A percentile compares a stretch with the other conserved stretches of the same genome.
Evolutionary conservation across 2,888 invertebrate genomes (phyloP).

Genomic region (Heliconius cydno): DNA sequence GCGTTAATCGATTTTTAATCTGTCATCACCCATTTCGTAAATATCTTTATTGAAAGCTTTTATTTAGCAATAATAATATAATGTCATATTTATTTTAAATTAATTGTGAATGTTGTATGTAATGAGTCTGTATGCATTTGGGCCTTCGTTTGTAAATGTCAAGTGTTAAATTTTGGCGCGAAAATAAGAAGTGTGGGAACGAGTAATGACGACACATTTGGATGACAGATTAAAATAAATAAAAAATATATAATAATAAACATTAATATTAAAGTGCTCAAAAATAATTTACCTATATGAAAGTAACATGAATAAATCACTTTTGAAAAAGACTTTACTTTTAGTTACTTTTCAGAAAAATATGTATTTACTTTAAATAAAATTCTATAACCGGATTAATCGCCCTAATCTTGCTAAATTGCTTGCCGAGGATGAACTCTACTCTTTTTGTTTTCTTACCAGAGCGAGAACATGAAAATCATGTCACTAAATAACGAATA

Average conservation of each 20-base stretch:
- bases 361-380: neutral
- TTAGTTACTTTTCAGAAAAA: neutral
- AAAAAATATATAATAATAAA: neutral
- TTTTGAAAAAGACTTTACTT: neutral
- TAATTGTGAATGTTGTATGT: slow-evolving; percentile 5
- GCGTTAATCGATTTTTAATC: neutral
- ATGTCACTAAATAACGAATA: too few species aligned
- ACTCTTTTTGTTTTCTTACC: neutral
- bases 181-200: neutral
- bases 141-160: slow-evolving; percentile 20
- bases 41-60: too few species aligned
- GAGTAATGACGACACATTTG: neutral
- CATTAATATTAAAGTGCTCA: neutral
- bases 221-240: slow-evolving; percentile 5
- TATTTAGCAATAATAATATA: neutral
- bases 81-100: neutral
- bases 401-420: neutral
- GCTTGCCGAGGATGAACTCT: neutral
- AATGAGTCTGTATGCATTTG: slow-evolving; percentile 2
- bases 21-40: neutral
- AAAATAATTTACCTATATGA: neutral
- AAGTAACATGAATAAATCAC: neutral
- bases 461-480: neutral
- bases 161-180: slow-evolving; percentile 17
- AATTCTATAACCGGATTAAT: too few species aligned